These are phyloP conservation scores for Ranitomeya variabilis DNA, from an alignment of 2,113 vertebrate species.

Conservation along the genomic window DNA sequence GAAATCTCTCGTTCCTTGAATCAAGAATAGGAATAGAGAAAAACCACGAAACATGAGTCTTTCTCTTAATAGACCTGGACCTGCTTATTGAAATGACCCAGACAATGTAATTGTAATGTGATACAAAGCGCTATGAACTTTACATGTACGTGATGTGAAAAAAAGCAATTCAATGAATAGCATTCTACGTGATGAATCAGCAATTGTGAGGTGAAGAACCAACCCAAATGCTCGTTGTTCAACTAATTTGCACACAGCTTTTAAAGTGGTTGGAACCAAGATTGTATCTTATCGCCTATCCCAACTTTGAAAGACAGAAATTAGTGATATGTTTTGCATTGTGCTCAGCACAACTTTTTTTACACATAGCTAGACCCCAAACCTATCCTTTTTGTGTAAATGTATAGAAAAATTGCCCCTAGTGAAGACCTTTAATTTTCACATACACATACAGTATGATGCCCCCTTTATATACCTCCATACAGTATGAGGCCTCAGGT, in stretches of 20 bases:
- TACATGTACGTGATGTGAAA: background rate
- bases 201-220: background rate
- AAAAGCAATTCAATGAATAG: background rate
- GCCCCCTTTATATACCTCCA: no score
- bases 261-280: no score
- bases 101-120: constrained; percentile 10
- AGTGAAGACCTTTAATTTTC: no score
- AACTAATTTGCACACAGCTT: background rate
- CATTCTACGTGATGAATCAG: background rate
- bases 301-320: no score
- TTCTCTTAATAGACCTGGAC: background rate
- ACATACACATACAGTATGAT: no score
- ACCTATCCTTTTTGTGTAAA: no score
- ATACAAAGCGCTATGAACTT: background rate
- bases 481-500: no score
- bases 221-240: background rate
- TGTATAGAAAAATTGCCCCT: no score
- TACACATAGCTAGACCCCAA: no score
- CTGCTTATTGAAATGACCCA: background rate
- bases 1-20: background rate
- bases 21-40: background rate
- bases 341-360: no score
- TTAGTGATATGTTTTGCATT: no score
- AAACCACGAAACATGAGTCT: background rate
- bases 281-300: no score